Conservation (phyloP, 2,888 invertebrate species). For the Perizoma flavofasciatum region DNA sequence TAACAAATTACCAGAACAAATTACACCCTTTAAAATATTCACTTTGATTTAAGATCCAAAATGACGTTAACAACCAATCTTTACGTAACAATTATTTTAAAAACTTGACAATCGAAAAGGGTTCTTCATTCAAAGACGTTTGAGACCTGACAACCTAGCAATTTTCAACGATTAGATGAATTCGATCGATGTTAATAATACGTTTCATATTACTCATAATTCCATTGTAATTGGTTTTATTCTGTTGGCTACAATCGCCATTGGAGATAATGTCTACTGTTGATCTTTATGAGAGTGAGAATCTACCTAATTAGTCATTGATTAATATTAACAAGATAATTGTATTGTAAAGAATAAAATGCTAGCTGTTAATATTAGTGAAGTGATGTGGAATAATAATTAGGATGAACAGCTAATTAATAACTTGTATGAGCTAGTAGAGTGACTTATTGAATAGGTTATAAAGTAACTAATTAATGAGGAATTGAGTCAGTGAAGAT, state of each 20-base stretch:
- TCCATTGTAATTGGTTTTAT: slow-evolving; percentile 39
- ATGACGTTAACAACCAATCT: slow-evolving; percentile 18
- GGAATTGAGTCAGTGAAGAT: neutral
- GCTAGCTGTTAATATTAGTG: slow-evolving; percentile 8
- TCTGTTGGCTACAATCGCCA: slow-evolving; percentile 28
- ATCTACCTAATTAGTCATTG: slow-evolving; percentile 22
- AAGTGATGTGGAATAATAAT: slow-evolving; percentile 8
- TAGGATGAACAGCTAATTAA: slow-evolving; percentile 19
- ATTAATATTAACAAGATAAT: slow-evolving; percentile 8
- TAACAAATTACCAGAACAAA: slow-evolving; percentile 8
- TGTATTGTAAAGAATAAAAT: slow-evolving; percentile 7
- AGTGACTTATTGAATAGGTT: slow-evolving; percentile 1
- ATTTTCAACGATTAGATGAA: slow-evolving; percentile 44
- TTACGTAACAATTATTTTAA: slow-evolving; percentile 21
- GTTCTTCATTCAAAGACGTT: slow-evolving; percentile 26
- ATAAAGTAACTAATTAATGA: too few species aligned
- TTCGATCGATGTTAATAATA: slow-evolving; percentile 48
- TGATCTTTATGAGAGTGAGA: slow-evolving; percentile 15
- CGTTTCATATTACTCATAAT: slow-evolving; percentile 41
- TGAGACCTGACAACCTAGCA: slow-evolving; percentile 52
- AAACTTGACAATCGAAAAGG: slow-evolving; percentile 31
- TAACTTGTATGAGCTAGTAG: slow-evolving; percentile 5
- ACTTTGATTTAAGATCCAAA: slow-evolving; percentile 17
- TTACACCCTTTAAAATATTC: slow-evolving; percentile 16
- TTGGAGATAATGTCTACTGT: slow-evolving; percentile 17